Evolutionary conservation across 2,113 vertebrate species (phyloP).

Genomic region (Suncus etruscus): DNA sequence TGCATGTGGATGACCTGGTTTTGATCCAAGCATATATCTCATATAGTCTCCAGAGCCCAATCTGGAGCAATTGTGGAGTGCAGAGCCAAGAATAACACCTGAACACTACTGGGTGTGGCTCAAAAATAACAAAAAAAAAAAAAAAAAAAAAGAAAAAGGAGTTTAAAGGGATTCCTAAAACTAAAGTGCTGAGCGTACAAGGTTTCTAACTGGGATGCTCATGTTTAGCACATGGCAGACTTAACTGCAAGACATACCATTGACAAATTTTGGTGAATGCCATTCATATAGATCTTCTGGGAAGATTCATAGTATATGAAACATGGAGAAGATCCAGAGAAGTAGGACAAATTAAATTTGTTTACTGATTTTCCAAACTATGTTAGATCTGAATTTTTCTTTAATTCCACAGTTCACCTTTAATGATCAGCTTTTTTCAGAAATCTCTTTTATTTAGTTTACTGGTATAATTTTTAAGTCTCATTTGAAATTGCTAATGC

Average conservation of each 20-base stretch:
- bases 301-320: not conserved
- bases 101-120: too few species aligned
- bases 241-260: not conserved
- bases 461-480: not conserved
- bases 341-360: conserved; percentile 1
- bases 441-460: conserved; percentile 1
- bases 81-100: too few species aligned
- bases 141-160: too few species aligned
- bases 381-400: not conserved
- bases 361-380: not conserved
- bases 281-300: too few species aligned
- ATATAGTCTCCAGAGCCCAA: too few species aligned
- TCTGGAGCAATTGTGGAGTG: too few species aligned
- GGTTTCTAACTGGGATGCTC: not conserved
- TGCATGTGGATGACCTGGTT: too few species aligned
- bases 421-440: conserved; percentile 50
- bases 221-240: too few species aligned
- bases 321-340: not conserved
- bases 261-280: not conserved
- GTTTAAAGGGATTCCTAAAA: conserved; percentile 35
- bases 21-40: too few species aligned
- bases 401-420: not conserved
- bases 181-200: not conserved
- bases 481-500: conserved; percentile 56
- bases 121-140: too few species aligned